phyloP scores from a whole-genome alignment of 2,797 vertebrate species.

The Hylomyscus alleni region DNA sequence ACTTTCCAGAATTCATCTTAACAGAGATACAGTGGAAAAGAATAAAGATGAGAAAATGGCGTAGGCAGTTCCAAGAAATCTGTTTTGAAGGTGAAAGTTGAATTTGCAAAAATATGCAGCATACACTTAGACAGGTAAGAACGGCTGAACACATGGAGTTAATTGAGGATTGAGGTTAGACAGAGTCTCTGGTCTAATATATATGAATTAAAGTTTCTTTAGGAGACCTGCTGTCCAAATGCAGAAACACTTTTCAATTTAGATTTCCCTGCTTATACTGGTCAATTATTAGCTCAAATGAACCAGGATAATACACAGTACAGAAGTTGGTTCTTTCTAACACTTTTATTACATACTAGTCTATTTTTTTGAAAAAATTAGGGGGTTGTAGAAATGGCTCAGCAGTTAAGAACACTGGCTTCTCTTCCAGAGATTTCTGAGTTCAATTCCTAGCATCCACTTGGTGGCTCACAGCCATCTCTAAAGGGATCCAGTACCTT shows the following conservation, averaged over 20 bases:
- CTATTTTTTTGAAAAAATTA: neutral
- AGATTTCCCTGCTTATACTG: constrained; percentile 37
- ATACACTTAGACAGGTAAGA: neutral
- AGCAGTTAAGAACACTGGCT: neutral
- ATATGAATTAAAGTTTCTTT: constrained; percentile 47
- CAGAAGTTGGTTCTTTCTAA: neutral
- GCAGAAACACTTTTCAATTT: constrained; percentile 33
- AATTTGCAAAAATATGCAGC: neutral
- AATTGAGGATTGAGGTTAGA: constrained; percentile 58
- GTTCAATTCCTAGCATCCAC: neutral
- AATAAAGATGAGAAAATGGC: neutral
- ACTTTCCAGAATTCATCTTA: neutral
- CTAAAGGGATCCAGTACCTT: neutral
- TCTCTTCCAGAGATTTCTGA: neutral
- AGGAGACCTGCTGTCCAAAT: neutral
- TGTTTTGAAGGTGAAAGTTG: constrained; percentile 23
- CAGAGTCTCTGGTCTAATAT: constrained; percentile 24
- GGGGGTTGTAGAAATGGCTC: neutral
- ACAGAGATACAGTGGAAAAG: constrained; percentile 35
- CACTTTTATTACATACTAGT: neutral
- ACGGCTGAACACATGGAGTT: constrained; percentile 33
- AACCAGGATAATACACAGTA: neutral
- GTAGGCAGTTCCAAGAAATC: neutral
- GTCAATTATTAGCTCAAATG: constrained; percentile 20
- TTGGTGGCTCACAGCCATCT: no score